Base-by-base conservation (phyloP, 2,888 invertebrate genomes). In the Idaea dimidiata region DNA sequence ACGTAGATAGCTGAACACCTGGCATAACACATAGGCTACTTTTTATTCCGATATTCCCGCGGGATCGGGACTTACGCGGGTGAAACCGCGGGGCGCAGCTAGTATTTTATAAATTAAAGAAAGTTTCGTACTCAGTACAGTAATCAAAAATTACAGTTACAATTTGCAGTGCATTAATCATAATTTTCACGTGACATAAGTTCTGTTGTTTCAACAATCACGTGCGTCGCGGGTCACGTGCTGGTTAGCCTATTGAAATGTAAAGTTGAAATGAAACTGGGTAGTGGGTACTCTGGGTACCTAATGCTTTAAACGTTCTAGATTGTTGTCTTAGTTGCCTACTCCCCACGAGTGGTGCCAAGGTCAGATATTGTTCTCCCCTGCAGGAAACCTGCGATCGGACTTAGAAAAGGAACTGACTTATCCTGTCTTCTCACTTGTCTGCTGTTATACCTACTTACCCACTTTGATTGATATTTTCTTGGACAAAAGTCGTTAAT, bases 121-220 rank as follows among this genome's bases (percentile, higher is more conserved):
- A 43, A 14, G 8, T 43, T 14, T 10, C 6, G 43, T 10, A 43
- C 43, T 14, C 43, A 24, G 24, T 24, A 24, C 54, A 55, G 16
- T 3, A 7, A n/a, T 55, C 54, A 55, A 55, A 55, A 16, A 55
- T 16, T 55, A 55, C 54, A 55, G 16, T 55, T 55, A 8, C n/a
- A n/a, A 54, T 54, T 56, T 17, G 56, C 56, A 56, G 7, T 56
- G 56, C 56, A 17, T 56, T 56, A 17, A 56, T 56, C 17, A 56
- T 17, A 54, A 54, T 56, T 43, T 43, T 56, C 17, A 56, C 56
- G 56, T 18, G 56, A 17, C 16, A 55, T 17, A 55, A 55, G 54
- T 53, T 55, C 53, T 53, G 16, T 55, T 56, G 56, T 56, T 17
- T 18, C 10, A 18, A 10, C 56, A 17, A 17, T 56, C 56, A 56